phyloP scores from a whole-genome alignment of 2,113 vertebrate genomes.

The Cavia porcellus region DNA sequence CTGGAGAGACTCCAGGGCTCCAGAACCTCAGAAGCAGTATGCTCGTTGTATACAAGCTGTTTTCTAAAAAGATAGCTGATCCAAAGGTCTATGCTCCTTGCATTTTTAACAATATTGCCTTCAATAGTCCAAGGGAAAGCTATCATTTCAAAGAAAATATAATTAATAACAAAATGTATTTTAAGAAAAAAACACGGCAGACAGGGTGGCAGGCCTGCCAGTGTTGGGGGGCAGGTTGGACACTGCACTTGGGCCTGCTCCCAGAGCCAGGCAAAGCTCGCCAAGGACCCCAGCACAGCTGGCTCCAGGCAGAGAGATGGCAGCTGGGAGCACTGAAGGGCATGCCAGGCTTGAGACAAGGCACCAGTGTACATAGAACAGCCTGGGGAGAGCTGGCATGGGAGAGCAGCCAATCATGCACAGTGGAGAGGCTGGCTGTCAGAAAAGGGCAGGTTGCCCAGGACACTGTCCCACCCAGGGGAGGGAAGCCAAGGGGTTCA shows the following conservation, averaged over 20 bases:
- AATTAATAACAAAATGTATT: constrained; percentile 38
- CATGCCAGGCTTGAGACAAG: not conserved
- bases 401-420: not conserved
- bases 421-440: not conserved
- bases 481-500: not conserved
- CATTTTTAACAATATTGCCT: constrained; percentile 46
- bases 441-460: not conserved
- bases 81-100: not conserved
- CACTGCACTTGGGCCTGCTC: not conserved
- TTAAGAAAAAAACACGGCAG: not conserved
- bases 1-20: not conserved
- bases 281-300: constrained; percentile 9
- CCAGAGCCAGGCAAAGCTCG: not conserved
- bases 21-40: not conserved
- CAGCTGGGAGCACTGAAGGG: accelerated
- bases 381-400: not conserved
- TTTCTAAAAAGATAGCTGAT: not conserved
- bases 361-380: not conserved
- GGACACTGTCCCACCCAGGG: not conserved
- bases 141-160: constrained; percentile 30
- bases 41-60: not conserved
- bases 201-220: not conserved
- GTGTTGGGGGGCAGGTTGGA: not conserved
- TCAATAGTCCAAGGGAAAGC: not conserved
- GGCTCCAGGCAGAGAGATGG: not conserved